phyloP scores from a whole-genome alignment of 2,888 invertebrate genomes.

The Phasia obesa region DNA sequence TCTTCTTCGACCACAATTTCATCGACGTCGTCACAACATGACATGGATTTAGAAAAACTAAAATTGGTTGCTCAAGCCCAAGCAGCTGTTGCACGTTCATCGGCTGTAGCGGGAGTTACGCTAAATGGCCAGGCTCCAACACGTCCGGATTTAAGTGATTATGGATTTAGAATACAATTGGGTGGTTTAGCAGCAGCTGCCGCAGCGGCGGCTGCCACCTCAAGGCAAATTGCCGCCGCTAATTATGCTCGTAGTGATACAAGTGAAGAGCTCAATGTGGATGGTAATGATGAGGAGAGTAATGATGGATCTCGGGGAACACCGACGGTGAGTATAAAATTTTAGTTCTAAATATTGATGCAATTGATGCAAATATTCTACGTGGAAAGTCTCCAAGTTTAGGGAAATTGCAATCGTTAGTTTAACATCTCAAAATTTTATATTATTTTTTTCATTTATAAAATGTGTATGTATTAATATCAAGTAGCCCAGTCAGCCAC shows the following conservation, averaged over 20 bases:
- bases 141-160: conserved; percentile 82
- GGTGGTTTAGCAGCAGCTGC: conserved; percentile 82
- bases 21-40: conserved; percentile 72
- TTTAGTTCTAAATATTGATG: too few relatives aligned
- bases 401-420: too few relatives aligned
- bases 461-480: too few relatives aligned
- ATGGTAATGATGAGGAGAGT: conserved; percentile 82
- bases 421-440: too few relatives aligned
- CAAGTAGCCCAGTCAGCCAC: too few relatives aligned
- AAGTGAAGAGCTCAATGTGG: conserved; percentile 82
- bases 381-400: too few relatives aligned
- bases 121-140: conserved; percentile 72
- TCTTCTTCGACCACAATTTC: conserved; percentile 69
- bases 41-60: conserved; percentile 82
- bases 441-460: too few relatives aligned
- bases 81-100: conserved; percentile 76
- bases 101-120: conserved; percentile 68
- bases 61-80: conserved; percentile 81
- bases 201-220: conserved; percentile 81
- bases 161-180: conserved; percentile 83
- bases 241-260: conserved; percentile 82
- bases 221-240: conserved; percentile 79
- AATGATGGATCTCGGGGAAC: conserved; percentile 82
- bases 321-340: conserved; percentile 80
- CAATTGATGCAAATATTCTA: too few relatives aligned